These are phyloP conservation scores for Macaria liturata DNA, from an alignment of 2,888 invertebrate genomes.

Conservation along the genomic window DNA sequence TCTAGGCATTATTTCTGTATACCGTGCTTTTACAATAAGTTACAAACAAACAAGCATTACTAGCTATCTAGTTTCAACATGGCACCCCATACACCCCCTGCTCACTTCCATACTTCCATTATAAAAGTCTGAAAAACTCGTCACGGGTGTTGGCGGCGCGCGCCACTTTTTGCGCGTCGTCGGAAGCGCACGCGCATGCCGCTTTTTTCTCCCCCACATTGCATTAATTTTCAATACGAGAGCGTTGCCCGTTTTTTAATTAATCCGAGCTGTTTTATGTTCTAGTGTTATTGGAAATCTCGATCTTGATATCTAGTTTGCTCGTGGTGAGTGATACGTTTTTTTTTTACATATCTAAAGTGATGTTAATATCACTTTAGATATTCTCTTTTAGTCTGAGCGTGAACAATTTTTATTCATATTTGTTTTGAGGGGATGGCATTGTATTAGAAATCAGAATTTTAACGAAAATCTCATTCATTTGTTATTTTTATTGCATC, in stretches of 20 bases:
- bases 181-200: slow-evolving; percentile 60
- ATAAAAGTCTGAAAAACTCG: slow-evolving; percentile 53
- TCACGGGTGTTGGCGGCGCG: slow-evolving; percentile 54
- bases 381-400: too few relatives aligned
- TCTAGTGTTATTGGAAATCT: slow-evolving; percentile 7
- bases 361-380: too few relatives aligned
- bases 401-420: too few relatives aligned
- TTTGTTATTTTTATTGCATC: too few relatives aligned
- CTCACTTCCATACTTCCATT: slow-evolving; percentile 40
- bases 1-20: too few relatives aligned
- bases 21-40: too few relatives aligned
- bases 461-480: too few relatives aligned
- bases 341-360: too few relatives aligned
- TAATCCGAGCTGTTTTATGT: slow-evolving; percentile 35
- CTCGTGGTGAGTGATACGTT: too few relatives aligned
- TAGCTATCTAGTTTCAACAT: not conserved
- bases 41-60: too few relatives aligned
- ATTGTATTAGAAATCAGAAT: too few relatives aligned
- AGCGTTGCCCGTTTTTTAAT: slow-evolving; percentile 57
- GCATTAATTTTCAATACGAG: slow-evolving; percentile 63
- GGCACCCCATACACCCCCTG: slow-evolving; percentile 30
- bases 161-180: slow-evolving; percentile 49
- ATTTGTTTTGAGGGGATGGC: too few relatives aligned
- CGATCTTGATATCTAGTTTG: not conserved
- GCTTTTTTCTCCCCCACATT: slow-evolving; percentile 46